phyloP scores from a whole-genome alignment of 2,797 vertebrate species.

The Malacoctenus gilli region DNA sequence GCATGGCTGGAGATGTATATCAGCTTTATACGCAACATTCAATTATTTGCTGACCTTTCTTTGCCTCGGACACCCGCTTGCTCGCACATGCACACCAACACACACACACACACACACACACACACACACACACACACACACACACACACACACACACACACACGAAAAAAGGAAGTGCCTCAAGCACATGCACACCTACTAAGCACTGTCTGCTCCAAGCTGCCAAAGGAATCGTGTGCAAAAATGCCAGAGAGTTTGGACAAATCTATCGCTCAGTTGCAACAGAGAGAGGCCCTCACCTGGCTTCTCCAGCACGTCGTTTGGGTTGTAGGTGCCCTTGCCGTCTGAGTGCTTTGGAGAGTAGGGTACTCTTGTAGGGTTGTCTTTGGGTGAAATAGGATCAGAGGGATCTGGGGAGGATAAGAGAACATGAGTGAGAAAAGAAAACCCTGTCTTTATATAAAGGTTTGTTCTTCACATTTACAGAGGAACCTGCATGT shows the following conservation, averaged over 20 bases:
- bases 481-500: no score
- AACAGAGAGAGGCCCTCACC: no score
- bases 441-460: no score
- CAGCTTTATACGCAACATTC: constrained; percentile 72
- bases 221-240: background rate
- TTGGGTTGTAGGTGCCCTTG: constrained; percentile 82
- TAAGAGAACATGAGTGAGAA: background rate
- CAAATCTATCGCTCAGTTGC: constrained; percentile 40
- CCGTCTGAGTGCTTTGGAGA: constrained; percentile 85
- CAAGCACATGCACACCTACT: constrained; percentile 5
- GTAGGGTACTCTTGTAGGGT: constrained; percentile 84
- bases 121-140: constrained; percentile 10
- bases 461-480: no score
- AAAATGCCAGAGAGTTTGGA: constrained; percentile 31
- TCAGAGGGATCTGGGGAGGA: constrained; percentile 87
- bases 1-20: constrained; percentile 65
- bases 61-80: constrained; percentile 37
- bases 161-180: no score
- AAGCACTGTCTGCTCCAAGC: constrained; percentile 24
- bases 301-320: constrained; percentile 74
- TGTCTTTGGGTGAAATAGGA: constrained; percentile 84
- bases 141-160: background rate
- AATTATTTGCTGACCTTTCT: constrained; percentile 70
- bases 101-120: constrained; percentile 15
- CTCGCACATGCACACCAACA: constrained; percentile 8